A percentile compares a stretch with the other conserved stretches of the same genome.
phyloP scores from a whole-genome alignment of 2,113 vertebrate genomes.

The Ammodytes dubius region DNA sequence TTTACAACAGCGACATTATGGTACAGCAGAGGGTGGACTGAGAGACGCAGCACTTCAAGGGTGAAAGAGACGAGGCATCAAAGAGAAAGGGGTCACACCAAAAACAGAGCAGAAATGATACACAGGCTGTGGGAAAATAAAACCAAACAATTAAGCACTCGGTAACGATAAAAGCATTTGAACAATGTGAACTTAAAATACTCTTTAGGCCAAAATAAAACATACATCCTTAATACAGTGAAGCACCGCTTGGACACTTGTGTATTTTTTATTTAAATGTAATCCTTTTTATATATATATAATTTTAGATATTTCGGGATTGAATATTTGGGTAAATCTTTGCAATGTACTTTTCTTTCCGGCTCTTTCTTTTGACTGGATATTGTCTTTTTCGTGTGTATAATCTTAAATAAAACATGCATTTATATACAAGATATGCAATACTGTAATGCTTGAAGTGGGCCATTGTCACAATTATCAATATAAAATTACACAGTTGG shows the following conservation, averaged over 20 bases:
- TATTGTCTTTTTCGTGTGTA: neutral
- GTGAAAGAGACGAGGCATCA: slow-evolving; percentile 59
- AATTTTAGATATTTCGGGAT: neutral
- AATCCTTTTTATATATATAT: neutral
- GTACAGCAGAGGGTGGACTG: slow-evolving; percentile 19
- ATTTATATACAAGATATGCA: slow-evolving; percentile 21
- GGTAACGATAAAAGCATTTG: slow-evolving; percentile 35
- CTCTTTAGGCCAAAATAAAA: slow-evolving; percentile 42
- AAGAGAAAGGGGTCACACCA: slow-evolving; percentile 55
- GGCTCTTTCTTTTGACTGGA: neutral
- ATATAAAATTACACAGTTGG: slow-evolving; percentile 24
- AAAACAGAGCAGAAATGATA: slow-evolving; percentile 44
- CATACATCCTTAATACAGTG: neutral
- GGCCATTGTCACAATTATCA: neutral
- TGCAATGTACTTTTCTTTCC: neutral
- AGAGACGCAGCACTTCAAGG: slow-evolving; percentile 51
- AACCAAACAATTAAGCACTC: slow-evolving; percentile 55
- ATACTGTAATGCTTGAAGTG: slow-evolving; percentile 1
- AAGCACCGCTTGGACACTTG: slow-evolving; percentile 18
- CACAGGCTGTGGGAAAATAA: slow-evolving; percentile 54
- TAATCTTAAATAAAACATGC: slow-evolving; percentile 38
- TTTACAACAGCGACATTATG: slow-evolving; percentile 9
- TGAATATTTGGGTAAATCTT: slow-evolving; percentile 6
- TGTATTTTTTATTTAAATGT: neutral
- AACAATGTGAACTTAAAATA: slow-evolving; percentile 58